Evolutionary conservation across 2,888 invertebrate species (phyloP).

Genomic region (Glaucopsyche alexis): DNA sequence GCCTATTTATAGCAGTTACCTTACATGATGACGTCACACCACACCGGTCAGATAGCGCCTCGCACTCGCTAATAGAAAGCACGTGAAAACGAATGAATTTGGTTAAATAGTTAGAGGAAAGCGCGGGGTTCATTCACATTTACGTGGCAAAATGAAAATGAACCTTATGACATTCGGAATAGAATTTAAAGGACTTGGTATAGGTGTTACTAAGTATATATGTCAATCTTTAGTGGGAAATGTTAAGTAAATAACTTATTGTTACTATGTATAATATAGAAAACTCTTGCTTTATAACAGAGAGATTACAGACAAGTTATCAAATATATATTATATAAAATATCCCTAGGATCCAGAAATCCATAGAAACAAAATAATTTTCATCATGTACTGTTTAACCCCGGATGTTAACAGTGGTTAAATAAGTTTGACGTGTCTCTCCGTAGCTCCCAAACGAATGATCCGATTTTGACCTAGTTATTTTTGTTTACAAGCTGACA

Average conservation of each 20-base stretch:
- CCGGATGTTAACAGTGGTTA: too few species aligned
- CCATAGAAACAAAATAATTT: too few species aligned
- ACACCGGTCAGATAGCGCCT: not conserved
- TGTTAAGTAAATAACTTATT: not conserved
- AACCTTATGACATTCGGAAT: not conserved
- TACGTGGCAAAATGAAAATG: not conserved
- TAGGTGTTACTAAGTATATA: not conserved
- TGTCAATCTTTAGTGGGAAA: not conserved
- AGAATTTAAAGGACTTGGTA: not conserved
- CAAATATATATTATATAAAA: too few species aligned
- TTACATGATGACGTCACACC: constrained; percentile 17
- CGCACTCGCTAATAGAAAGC: constrained; percentile 48
- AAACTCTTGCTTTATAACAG: not conserved
- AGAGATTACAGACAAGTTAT: not conserved
- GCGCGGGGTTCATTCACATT: constrained; percentile 10
- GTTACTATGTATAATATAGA: not conserved
- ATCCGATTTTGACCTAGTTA: too few species aligned
- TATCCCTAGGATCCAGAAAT: too few species aligned
- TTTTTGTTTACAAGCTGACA: too few species aligned
- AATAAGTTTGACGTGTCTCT: too few species aligned
- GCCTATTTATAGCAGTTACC: not conserved
- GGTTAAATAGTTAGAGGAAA: constrained; percentile 48
- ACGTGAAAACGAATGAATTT: constrained; percentile 50
- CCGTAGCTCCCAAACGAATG: too few species aligned
- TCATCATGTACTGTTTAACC: too few species aligned